Evolutionary conservation across 2,113 vertebrate genomes (phyloP).

Genomic region (Cebidichthys violaceus): DNA sequence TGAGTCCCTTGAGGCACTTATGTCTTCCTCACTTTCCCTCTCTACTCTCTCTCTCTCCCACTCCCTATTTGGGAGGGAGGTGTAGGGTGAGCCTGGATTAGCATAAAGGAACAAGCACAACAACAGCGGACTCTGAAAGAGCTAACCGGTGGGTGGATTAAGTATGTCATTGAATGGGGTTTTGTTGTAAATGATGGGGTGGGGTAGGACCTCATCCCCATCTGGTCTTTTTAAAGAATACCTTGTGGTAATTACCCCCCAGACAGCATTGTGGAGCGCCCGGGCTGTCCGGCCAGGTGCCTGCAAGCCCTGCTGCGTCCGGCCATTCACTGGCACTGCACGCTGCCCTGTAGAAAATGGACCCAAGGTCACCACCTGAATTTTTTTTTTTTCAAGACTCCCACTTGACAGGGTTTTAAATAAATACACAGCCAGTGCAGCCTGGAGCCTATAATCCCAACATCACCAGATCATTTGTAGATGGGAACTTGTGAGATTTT

Average conservation of each 20-base stretch:
- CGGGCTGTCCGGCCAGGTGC: slow-evolving; percentile 96
- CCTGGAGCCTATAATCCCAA: background rate
- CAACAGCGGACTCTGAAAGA: slow-evolving; percentile 90
- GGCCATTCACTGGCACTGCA: slow-evolving; percentile 91
- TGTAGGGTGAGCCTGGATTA: slow-evolving; percentile 82
- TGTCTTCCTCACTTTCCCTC: slow-evolving; percentile 80
- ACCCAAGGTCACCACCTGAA: slow-evolving; percentile 91
- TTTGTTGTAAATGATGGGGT: slow-evolving; percentile 98
- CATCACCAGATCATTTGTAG: background rate
- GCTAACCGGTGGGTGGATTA: slow-evolving; percentile 99
- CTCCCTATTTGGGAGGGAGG: slow-evolving; percentile 57
- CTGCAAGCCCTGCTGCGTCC: slow-evolving; percentile 93
- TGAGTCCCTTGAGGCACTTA: slow-evolving; percentile 87
- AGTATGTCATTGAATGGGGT: slow-evolving; percentile 99
- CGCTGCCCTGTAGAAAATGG: slow-evolving; percentile 86
- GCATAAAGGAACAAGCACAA: slow-evolving; percentile 98
- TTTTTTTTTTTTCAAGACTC: slow-evolving; percentile 78
- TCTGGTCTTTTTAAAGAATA: slow-evolving; percentile 99
- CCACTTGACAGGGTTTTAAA: slow-evolving; percentile 87
- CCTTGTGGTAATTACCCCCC: slow-evolving; percentile 99
- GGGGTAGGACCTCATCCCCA: slow-evolving; percentile 88
- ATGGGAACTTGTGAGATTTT: background rate
- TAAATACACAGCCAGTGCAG: slow-evolving; percentile 84
- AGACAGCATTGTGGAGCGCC: slow-evolving; percentile 95
- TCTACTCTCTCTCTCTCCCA: slow-evolving; percentile 48